A percentile compares a stretch with the other conserved stretches of the same genome.
Evolutionary conservation across 2,113 vertebrate genomes (phyloP).

Genomic region (Climacteris rufus): DNA sequence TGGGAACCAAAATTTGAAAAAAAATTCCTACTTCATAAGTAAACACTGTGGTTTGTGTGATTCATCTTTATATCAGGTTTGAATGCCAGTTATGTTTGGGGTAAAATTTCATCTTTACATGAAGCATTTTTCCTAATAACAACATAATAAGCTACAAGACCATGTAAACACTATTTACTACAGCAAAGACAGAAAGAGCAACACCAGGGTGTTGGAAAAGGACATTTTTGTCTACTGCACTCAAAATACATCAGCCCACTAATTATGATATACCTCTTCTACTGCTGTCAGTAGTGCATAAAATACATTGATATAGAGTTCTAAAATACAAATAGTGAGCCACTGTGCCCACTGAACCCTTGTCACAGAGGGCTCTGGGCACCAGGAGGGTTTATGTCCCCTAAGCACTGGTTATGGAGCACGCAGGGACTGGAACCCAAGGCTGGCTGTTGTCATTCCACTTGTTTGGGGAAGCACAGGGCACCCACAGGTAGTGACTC

Average conservation of each 20-base stretch:
- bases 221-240: neutral
- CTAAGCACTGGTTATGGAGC: accelerated
- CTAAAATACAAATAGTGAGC: neutral
- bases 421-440: neutral
- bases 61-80: neutral
- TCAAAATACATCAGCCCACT: neutral
- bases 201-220: neutral
- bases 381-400: no score
- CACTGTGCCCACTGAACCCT: neutral
- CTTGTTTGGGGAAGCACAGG: neutral
- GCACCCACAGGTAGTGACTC: neutral
- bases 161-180: neutral
- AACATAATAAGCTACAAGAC: neutral
- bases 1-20: neutral
- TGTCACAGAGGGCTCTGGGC: neutral
- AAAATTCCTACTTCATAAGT: neutral
- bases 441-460: neutral
- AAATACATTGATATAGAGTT: neutral
- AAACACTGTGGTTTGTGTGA: neutral
- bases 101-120: neutral
- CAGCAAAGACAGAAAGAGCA: neutral
- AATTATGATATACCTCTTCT: neutral
- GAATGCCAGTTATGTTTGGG: neutral
- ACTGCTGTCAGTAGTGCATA: neutral
- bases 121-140: neutral